A percentile compares a stretch with the other conserved stretches of the same genome.
Evolutionary conservation across 2,888 invertebrate genomes (phyloP).

Genomic region (Xestia rhomboidea): DNA sequence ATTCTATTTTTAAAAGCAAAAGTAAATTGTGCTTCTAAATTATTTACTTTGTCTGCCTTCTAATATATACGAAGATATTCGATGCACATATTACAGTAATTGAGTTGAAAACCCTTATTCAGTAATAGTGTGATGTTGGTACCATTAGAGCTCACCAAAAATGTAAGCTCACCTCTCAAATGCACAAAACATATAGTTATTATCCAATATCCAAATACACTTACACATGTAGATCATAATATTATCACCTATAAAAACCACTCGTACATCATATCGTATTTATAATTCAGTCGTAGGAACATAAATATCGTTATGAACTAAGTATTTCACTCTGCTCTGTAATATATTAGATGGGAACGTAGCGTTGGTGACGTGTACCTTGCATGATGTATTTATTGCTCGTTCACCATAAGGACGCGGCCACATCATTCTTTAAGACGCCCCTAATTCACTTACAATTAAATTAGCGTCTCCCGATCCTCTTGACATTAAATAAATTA

Average conservation of each 20-base stretch:
- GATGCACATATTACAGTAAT: background rate
- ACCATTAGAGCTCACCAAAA: background rate
- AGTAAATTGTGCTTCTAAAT: background rate
- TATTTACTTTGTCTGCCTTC: background rate
- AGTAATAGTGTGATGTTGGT: background rate
- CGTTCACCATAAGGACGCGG: slow-evolving; percentile 69
- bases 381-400: slow-evolving; percentile 83
- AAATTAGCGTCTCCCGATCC: slow-evolving; percentile 84
- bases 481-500: slow-evolving; percentile 85
- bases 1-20: too few species aligned
- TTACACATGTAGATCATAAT: slow-evolving; percentile 32
- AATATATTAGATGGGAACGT: slow-evolving; percentile 80
- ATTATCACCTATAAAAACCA: slow-evolving; percentile 56
- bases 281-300: slow-evolving; percentile 69
- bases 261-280: slow-evolving; percentile 67
- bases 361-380: slow-evolving; percentile 73
- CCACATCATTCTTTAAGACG: slow-evolving; percentile 80
- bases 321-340: slow-evolving; percentile 79
- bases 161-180: slow-evolving; percentile 7
- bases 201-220: slow-evolving; percentile 32
- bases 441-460: slow-evolving; percentile 85
- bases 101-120: background rate
- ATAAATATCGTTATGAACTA: slow-evolving; percentile 80
- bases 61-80: too few species aligned
- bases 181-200: slow-evolving; percentile 25